phyloP scores from a whole-genome alignment of 2,888 invertebrate species.

The Amphiduros pacificus region DNA sequence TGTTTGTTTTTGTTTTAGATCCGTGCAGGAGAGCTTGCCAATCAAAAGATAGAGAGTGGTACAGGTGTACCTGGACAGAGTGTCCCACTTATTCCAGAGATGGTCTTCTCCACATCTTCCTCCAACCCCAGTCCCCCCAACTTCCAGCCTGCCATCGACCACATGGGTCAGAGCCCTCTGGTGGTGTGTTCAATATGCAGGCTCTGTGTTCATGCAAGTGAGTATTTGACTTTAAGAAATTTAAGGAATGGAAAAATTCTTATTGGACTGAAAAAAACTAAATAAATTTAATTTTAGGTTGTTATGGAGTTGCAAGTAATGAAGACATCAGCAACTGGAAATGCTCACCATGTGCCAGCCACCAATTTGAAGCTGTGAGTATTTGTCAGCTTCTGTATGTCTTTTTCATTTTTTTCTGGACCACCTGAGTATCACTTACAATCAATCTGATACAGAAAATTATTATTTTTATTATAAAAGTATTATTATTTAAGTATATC shows the following conservation, averaged over 20 bases:
- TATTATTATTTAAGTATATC: too few relatives aligned
- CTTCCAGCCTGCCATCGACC: conserved; percentile 28
- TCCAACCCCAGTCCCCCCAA: conserved; percentile 39
- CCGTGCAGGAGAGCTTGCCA: too few relatives aligned
- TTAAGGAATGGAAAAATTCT: too few relatives aligned
- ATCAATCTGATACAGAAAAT: too few relatives aligned
- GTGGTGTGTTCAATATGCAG: conserved; percentile 65
- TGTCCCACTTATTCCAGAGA: conserved; percentile 53
- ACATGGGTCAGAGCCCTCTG: conserved; percentile 57
- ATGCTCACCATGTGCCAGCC: conserved; percentile 3
- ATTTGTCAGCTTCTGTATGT: too few relatives aligned
- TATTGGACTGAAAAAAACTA: too few relatives aligned
- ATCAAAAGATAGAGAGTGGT: not conserved
- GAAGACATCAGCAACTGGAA: conserved; percentile 6
- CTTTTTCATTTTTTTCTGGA: too few relatives aligned
- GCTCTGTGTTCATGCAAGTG: conserved; percentile 66
- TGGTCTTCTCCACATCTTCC: conserved; percentile 51
- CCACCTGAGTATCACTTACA: too few relatives aligned
- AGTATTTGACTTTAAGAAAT: conserved; percentile 11
- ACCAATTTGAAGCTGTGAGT: not conserved
- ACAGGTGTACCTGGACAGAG: conserved; percentile 19
- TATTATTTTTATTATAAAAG: too few relatives aligned
- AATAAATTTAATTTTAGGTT: conserved; percentile 43
- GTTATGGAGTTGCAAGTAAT: conserved; percentile 44
- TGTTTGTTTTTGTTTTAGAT: not conserved